Conservation (phyloP, 2,113 vertebrate species). For the Podilymbus podiceps region DNA sequence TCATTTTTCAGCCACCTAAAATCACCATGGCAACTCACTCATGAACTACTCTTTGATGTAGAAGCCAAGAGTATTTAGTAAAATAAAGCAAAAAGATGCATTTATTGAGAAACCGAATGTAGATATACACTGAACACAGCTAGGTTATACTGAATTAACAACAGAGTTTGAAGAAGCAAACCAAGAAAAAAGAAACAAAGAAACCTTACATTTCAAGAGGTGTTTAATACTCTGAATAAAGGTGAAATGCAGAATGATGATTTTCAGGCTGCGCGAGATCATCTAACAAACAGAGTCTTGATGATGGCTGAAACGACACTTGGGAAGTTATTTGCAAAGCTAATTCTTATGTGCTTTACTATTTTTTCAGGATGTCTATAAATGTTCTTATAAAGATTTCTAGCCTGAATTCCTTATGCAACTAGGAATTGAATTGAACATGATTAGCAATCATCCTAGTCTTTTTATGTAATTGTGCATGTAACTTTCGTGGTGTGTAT, state of each 20-base stretch:
- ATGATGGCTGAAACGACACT: neutral
- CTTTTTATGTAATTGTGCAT: neutral
- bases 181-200: neutral
- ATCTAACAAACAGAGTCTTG: neutral
- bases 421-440: neutral
- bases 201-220: neutral
- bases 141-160: neutral
- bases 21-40: neutral
- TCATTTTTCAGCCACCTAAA: neutral
- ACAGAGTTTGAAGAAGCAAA: neutral
- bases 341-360: neutral
- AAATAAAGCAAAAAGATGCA: neutral
- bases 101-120: neutral
- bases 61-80: neutral
- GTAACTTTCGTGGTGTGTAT: neutral
- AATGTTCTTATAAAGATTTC: neutral
- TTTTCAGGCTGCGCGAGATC: neutral
- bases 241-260: neutral
- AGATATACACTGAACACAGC: neutral
- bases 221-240: neutral
- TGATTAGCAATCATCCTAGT: conserved; percentile 9
- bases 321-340: neutral
- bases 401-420: neutral
- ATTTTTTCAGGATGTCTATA: neutral
- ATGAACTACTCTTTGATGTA: neutral